These are phyloP conservation scores for Chelonoidis abingdonii DNA, from an alignment of 2,113 vertebrate genomes.

Conservation along the genomic window DNA sequence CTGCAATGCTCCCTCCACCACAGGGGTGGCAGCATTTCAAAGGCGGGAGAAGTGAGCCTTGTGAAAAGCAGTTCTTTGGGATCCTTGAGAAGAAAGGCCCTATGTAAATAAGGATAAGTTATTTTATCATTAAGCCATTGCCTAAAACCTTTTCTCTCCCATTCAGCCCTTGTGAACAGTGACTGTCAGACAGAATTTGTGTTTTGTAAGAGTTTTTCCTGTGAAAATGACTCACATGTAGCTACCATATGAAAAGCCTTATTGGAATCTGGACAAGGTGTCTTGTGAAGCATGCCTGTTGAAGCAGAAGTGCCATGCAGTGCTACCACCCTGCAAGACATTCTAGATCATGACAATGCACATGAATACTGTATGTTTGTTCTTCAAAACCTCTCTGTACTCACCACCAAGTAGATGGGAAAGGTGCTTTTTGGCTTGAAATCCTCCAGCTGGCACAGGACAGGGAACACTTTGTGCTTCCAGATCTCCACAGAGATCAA, in stretches of 20 bases:
- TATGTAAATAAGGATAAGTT: not conserved
- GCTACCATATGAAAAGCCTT: not conserved
- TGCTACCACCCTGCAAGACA: not conserved
- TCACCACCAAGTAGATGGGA: conserved; percentile 94
- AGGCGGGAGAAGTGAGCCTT: too few species aligned
- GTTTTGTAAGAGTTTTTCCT: not conserved
- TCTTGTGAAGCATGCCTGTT: not conserved
- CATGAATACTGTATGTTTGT: fast-evolving
- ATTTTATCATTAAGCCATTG: not conserved
- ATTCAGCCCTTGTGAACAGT: not conserved
- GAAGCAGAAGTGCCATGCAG: not conserved
- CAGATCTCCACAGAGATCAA: conserved; percentile 92
- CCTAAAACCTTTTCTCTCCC: not conserved
- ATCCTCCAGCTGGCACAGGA: conserved; percentile 90
- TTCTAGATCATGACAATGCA: not conserved
- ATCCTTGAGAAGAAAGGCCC: not conserved
- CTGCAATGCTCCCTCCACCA: not conserved
- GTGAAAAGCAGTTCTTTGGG: not conserved
- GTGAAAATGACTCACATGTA: not conserved
- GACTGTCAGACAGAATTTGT: not conserved
- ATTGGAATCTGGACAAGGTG: not conserved
- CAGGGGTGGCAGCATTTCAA: not conserved
- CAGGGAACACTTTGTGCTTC: conserved; percentile 93
- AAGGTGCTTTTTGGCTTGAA: conserved; percentile 91
- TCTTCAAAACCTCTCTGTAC: conserved; percentile 47